A percentile compares a stretch with the other conserved stretches of the same genome.
Evolutionary conservation across 2,888 invertebrate species (phyloP).

Genomic region (Thera obeliscata): DNA sequence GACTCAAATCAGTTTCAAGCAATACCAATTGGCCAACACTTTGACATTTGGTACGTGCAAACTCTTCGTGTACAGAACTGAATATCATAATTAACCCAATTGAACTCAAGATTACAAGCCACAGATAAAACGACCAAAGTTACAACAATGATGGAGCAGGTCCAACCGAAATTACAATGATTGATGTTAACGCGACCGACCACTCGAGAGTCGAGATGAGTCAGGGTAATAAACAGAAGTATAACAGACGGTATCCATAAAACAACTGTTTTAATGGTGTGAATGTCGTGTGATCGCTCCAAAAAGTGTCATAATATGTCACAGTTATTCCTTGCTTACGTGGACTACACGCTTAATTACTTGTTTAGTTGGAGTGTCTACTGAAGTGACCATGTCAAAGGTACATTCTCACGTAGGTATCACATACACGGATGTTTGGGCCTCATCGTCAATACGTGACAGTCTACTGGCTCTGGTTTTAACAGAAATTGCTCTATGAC

Average conservation of each 20-base stretch:
- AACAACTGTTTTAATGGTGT: constrained; percentile 68
- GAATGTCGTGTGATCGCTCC: constrained; percentile 56
- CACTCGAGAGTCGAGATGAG: constrained; percentile 51
- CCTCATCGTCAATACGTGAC: constrained; percentile 37
- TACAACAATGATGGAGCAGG: constrained; percentile 36
- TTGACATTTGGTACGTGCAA: constrained; percentile 2
- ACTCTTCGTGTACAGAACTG: constrained; percentile 6
- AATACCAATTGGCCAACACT: not conserved
- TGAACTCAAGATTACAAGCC: constrained; percentile 24
- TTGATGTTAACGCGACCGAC: constrained; percentile 40
- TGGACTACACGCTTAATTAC: constrained; percentile 68
- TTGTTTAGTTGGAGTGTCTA: constrained; percentile 41
- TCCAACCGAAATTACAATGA: constrained; percentile 39
- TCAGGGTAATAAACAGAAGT: constrained; percentile 54
- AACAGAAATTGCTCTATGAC: constrained; percentile 19
- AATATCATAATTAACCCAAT: constrained; percentile 32
- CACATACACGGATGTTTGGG: constrained; percentile 26
- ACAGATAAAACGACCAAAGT: constrained; percentile 23
- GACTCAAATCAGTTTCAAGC: not conserved
- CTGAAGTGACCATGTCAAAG: constrained; percentile 66
- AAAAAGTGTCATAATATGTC: constrained; percentile 43
- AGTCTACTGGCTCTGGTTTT: constrained; percentile 8
- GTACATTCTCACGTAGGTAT: constrained; percentile 63
- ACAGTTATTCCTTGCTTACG: constrained; percentile 49
- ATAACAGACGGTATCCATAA: constrained; percentile 34